phyloP scores from a whole-genome alignment of 2,113 vertebrate species.

The Otocyon megalotis region DNA sequence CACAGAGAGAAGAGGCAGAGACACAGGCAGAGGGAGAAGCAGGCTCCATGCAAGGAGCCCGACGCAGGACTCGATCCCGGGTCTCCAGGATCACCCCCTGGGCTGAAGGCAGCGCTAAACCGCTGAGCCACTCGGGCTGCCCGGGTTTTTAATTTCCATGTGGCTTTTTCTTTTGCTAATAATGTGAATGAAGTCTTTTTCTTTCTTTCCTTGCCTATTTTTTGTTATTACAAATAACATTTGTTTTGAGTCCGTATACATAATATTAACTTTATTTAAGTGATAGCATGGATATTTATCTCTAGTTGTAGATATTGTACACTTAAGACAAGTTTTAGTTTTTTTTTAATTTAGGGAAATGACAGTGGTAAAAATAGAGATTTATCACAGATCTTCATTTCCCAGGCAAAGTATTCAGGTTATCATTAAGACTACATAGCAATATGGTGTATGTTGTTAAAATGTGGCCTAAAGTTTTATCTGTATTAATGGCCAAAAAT shows the following conservation, averaged over 20 bases:
- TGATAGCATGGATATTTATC: background rate
- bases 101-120: too few species aligned
- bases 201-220: background rate
- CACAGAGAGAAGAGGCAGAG: too few species aligned
- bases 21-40: too few species aligned
- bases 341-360: conserved; percentile 8
- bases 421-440: background rate
- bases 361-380: background rate
- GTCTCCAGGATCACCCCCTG: too few species aligned
- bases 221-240: background rate
- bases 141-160: background rate
- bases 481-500: background rate
- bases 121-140: too few species aligned
- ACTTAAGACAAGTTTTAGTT: conserved; percentile 22
- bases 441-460: background rate
- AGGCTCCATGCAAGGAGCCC: too few species aligned
- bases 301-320: background rate
- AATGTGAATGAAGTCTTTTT: conserved; percentile 6
- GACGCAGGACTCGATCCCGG: too few species aligned
- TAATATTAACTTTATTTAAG: conserved; percentile 4
- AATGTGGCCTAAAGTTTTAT: background rate
- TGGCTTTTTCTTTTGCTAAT: background rate
- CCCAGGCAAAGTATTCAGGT: background rate
- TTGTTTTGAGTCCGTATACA: background rate
- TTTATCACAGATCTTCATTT: background rate